Evolutionary conservation across 2,888 invertebrate genomes (phyloP).

Genomic region (Maniola hyperantus): DNA sequence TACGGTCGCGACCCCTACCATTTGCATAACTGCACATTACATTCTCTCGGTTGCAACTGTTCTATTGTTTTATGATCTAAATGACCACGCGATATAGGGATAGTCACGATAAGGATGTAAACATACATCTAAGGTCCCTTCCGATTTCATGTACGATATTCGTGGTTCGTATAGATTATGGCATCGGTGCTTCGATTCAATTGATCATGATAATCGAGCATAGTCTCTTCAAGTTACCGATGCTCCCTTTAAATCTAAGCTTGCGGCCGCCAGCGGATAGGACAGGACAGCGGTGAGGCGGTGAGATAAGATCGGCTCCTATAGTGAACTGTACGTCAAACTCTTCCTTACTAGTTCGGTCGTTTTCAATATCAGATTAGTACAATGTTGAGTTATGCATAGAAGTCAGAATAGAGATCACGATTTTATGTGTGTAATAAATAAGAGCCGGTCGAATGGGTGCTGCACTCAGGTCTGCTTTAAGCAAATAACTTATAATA

Average conservation of each 20-base stretch:
- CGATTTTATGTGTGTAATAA: slow-evolving; percentile 36
- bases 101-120: slow-evolving; percentile 77
- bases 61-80: slow-evolving; percentile 82
- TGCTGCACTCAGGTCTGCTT: not conserved
- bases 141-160: slow-evolving; percentile 51
- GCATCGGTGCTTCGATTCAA: slow-evolving; percentile 32
- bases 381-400: slow-evolving; percentile 38
- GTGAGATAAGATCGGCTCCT: slow-evolving; percentile 36
- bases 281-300: slow-evolving; percentile 23
- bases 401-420: slow-evolving; percentile 33
- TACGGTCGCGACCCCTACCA: slow-evolving; percentile 77
- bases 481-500: slow-evolving; percentile 2
- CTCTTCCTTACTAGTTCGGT: slow-evolving; percentile 37
- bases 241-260: slow-evolving; percentile 39
- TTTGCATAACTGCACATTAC: slow-evolving; percentile 80
- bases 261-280: slow-evolving; percentile 34
- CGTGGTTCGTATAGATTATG: slow-evolving; percentile 29
- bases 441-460: slow-evolving; percentile 31
- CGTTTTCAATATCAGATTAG: slow-evolving; percentile 40
- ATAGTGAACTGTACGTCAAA: slow-evolving; percentile 37
- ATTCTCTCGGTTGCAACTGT: slow-evolving; percentile 76
- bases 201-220: slow-evolving; percentile 32
- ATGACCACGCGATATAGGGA: slow-evolving; percentile 77
- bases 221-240: slow-evolving; percentile 34
- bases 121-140: slow-evolving; percentile 56